phyloP scores from a whole-genome alignment of 2,797 vertebrate species.

The Dipus sagitta region DNA sequence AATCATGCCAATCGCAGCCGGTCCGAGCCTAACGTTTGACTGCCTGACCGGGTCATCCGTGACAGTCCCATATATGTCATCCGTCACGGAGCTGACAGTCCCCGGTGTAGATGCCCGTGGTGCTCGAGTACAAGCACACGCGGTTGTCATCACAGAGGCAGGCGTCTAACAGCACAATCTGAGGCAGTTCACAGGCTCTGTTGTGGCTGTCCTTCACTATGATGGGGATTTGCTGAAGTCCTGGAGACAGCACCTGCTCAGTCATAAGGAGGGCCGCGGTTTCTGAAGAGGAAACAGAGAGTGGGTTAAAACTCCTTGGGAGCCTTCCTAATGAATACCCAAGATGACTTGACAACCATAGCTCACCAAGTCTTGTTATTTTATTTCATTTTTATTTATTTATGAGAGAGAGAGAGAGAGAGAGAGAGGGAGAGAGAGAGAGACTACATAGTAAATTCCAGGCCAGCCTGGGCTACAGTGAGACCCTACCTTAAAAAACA shows the following conservation, averaged over 20 bases:
- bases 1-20: constrained; percentile 88
- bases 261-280: constrained; percentile 84
- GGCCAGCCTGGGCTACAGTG: no score
- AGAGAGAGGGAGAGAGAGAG: no score
- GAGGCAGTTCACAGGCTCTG: constrained; percentile 81
- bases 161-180: constrained; percentile 83
- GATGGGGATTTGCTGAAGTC: constrained; percentile 81
- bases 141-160: constrained; percentile 84
- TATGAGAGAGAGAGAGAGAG: no score
- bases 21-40: constrained; percentile 83
- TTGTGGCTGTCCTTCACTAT: constrained; percentile 83
- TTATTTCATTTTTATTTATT: no score
- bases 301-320: not conserved
- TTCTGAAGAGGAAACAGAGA: constrained; percentile 61
- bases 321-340: not conserved
- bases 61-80: not conserved
- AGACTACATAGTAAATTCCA: no score
- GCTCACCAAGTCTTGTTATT: not conserved
- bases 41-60: constrained; percentile 25
- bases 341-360: not conserved
- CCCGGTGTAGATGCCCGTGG: not conserved
- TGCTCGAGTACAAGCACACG: constrained; percentile 78
- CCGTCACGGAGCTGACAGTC: not conserved
- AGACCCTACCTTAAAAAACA: no score
- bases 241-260: constrained; percentile 62